Conservation (phyloP, 2,888 invertebrate genomes). For the Drosophila heteroneura region DNA sequence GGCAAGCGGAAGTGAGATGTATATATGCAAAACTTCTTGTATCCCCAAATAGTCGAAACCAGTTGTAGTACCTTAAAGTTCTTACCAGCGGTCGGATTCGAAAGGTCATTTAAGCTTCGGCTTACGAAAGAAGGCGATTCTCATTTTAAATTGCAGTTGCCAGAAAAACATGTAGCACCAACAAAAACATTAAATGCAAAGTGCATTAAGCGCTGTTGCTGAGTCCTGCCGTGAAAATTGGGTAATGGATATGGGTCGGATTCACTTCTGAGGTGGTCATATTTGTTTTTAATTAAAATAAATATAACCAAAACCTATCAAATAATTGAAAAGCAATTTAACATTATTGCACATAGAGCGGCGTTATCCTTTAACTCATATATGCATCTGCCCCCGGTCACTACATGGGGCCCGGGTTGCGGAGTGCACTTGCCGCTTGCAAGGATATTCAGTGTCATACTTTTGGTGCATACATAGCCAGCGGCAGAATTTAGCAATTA, state of each 20-base stretch:
- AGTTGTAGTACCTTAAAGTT: neutral
- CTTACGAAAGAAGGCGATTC: rapidly evolving
- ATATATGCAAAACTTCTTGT: neutral
- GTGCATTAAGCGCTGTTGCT: slow-evolving; percentile 11
- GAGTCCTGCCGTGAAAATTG: slow-evolving; percentile 21
- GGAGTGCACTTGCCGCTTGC: slow-evolving; percentile 40
- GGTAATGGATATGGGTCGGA: neutral
- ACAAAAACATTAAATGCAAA: slow-evolving; percentile 11
- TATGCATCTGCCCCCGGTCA: slow-evolving; percentile 11
- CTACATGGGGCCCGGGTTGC: slow-evolving; percentile 17
- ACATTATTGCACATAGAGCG: slow-evolving; percentile 57
- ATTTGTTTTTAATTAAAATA: slow-evolving; percentile 83
- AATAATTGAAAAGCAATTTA: slow-evolving; percentile 83
- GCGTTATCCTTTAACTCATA: neutral
- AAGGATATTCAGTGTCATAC: slow-evolving; percentile 34
- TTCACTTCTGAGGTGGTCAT: slow-evolving; percentile 39
- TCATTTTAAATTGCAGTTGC: slow-evolving; percentile 8
- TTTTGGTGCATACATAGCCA: slow-evolving; percentile 39
- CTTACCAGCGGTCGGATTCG: neutral
- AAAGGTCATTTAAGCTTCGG: neutral
- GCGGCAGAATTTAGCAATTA: slow-evolving; percentile 9
- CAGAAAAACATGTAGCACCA: slow-evolving; percentile 9
- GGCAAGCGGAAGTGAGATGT: neutral
- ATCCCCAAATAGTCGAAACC: neutral
- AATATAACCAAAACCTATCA: slow-evolving; percentile 81